Evolutionary conservation across 2,888 invertebrate species (phyloP).

Genomic region (Ferrisia virgata): DNA sequence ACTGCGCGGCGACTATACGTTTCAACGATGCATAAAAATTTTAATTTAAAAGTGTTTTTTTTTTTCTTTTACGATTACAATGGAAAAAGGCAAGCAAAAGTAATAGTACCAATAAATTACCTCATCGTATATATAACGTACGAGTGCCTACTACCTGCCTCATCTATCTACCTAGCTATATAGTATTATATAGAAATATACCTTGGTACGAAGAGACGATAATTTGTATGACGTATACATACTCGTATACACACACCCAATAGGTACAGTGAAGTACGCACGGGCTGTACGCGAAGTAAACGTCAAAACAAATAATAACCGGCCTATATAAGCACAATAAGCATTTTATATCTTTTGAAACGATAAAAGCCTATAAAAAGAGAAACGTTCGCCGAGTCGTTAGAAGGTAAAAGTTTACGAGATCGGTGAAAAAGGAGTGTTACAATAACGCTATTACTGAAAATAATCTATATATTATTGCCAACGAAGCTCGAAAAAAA

Average conservation of each 20-base stretch:
- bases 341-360: slow-evolving; percentile 33
- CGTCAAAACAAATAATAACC: slow-evolving; percentile 30
- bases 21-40: neutral
- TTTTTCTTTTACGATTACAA: neutral
- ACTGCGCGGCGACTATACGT: neutral
- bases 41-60: neutral
- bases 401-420: slow-evolving; percentile 29
- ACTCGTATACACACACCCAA: neutral
- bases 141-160: too few species aligned
- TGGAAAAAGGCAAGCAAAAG: neutral
- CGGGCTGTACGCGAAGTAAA: neutral
- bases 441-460: slow-evolving; percentile 28
- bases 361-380: slow-evolving; percentile 28
- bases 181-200: too few species aligned
- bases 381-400: slow-evolving; percentile 7
- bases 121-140: too few species aligned
- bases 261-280: neutral
- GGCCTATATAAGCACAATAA: slow-evolving; percentile 9
- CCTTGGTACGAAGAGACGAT: neutral
- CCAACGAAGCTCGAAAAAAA: slow-evolving; percentile 22
- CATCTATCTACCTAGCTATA: too few species aligned
- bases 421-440: slow-evolving; percentile 21
- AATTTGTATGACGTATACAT: slow-evolving; percentile 16
- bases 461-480: slow-evolving; percentile 31
- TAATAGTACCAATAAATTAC: slow-evolving; percentile 25